phyloP scores from a whole-genome alignment of 2,113 vertebrate genomes.

The Rhea americana region DNA sequence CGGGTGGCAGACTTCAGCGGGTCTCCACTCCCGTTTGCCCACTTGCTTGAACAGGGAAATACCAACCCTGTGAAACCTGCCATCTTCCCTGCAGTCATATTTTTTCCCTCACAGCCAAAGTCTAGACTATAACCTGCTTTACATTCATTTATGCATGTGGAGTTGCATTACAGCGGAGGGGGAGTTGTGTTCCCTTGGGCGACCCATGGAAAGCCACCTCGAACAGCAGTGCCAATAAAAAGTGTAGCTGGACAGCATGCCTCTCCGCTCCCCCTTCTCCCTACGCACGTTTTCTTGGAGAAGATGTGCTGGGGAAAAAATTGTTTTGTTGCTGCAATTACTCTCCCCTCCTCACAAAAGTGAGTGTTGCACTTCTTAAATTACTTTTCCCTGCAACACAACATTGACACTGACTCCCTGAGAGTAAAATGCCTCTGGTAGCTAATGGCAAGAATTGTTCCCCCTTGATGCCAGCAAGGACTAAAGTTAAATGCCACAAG shows the following conservation, averaged over 20 bases:
- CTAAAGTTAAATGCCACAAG: neutral
- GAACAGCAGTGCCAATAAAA: neutral
- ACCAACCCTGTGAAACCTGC: neutral
- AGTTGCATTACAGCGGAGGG: neutral
- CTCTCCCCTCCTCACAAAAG: neutral
- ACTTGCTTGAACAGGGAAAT: neutral
- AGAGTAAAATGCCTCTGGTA: neutral
- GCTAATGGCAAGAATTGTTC: neutral
- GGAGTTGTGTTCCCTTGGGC: neutral
- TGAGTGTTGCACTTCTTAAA: neutral
- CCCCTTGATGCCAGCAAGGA: neutral
- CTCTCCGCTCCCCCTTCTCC: neutral
- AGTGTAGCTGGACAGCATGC: neutral
- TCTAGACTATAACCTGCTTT: neutral
- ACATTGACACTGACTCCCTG: neutral
- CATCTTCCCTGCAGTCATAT: neutral
- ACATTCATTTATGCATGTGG: neutral
- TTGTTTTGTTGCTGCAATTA: neutral
- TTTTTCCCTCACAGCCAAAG: neutral
- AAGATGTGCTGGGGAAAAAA: too few species aligned
- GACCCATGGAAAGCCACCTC: neutral
- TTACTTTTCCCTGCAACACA: neutral
- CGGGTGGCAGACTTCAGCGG: neutral
- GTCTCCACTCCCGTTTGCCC: fast-evolving
- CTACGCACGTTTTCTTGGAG: neutral